A percentile compares a stretch with the other conserved stretches of the same genome.
Evolutionary conservation across 1,140 invertebrate species (phyloP).

Genomic region (Hylyphantes graminicola): DNA sequence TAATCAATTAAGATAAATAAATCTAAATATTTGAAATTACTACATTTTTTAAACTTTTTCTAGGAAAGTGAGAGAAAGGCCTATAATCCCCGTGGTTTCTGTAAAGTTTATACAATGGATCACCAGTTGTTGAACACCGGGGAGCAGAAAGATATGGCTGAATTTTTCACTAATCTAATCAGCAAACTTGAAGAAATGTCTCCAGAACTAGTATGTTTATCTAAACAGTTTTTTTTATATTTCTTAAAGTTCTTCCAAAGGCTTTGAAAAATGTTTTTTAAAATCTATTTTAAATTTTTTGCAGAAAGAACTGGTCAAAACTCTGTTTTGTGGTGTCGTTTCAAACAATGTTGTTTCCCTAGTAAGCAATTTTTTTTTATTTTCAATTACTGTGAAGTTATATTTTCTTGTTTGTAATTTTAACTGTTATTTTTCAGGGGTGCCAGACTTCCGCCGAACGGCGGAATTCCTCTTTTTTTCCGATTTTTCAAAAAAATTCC

Average conservation of each 20-base stretch:
- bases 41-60: conserved; percentile 24
- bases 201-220: conserved; percentile 75
- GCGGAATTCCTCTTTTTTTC: no score
- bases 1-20: background rate
- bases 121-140: conserved; percentile 94
- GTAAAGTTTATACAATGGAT: conserved; percentile 97
- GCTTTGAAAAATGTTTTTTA: background rate
- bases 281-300: background rate
- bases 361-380: conserved; percentile 68
- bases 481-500: no score
- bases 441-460: no score
- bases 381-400: no score
- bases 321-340: conserved; percentile 89
- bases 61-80: conserved; percentile 93
- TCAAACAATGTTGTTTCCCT: conserved; percentile 95
- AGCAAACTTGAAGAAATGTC: conserved; percentile 97
- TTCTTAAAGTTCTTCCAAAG: background rate
- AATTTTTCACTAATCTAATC: conserved; percentile 96
- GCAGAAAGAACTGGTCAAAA: conserved; percentile 74
- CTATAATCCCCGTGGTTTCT: conserved; percentile 94
- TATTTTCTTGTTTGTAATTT: background rate
- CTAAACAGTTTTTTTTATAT: background rate
- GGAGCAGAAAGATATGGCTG: conserved; percentile 98
- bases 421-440: no score
- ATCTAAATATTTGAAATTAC: background rate